Conservation (phyloP, 2,797 vertebrate genomes). For the Microchirus variegatus region DNA sequence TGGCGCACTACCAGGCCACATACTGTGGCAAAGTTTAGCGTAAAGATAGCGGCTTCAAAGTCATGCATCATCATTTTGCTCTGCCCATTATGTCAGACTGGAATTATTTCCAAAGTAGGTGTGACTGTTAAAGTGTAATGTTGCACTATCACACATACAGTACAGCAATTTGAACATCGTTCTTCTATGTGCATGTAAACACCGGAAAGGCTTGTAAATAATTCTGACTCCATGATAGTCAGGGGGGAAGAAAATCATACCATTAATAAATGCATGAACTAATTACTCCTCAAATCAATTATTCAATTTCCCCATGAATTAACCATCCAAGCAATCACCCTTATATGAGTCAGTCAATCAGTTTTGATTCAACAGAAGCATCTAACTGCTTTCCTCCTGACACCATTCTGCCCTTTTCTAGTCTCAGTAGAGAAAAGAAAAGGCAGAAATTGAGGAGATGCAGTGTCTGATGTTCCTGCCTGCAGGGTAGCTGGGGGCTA, state of each 20-base stretch:
- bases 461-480: constrained; percentile 47
- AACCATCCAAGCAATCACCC: constrained; percentile 57
- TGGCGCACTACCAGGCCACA: constrained; percentile 30
- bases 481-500: constrained; percentile 49
- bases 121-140: constrained; percentile 30
- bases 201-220: constrained; percentile 8
- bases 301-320: constrained; percentile 65
- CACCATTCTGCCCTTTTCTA: constrained; percentile 33
- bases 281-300: constrained; percentile 63
- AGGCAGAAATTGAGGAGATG: constrained; percentile 16
- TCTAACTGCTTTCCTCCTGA: constrained; percentile 14
- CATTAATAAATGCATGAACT: constrained; percentile 57
- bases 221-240: not conserved
- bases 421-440: constrained; percentile 33
- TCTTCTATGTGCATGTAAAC: constrained; percentile 7
- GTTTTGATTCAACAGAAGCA: constrained; percentile 37
- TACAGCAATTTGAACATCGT: not conserved
- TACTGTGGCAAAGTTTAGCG: constrained; percentile 50
- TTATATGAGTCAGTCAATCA: constrained; percentile 56
- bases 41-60: constrained; percentile 26
- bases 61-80: constrained; percentile 40
- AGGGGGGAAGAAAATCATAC: not conserved
- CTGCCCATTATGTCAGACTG: too few species aligned
- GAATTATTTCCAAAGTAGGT: constrained; percentile 56
- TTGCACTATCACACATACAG: constrained; percentile 9